These are phyloP conservation scores for Sarcophaga rosellei DNA, from an alignment of 2,888 invertebrate genomes.

Conservation along the genomic window DNA sequence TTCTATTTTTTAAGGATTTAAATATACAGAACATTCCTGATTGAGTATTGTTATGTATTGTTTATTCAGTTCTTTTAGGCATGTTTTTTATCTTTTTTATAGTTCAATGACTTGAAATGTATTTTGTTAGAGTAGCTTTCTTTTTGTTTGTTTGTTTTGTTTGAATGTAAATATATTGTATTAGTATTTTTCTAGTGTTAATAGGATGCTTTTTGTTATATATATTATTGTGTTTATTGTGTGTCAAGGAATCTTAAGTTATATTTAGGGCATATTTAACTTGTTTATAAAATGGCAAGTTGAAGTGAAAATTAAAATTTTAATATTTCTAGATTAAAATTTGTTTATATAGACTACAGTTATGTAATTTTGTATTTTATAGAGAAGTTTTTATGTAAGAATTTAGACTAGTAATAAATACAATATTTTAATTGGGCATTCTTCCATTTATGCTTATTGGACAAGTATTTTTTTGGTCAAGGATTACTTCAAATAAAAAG, in stretches of 20 bases:
- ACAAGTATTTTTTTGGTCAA: no score
- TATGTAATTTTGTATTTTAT: background rate
- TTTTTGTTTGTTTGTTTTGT: background rate
- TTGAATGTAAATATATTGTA: constrained; percentile 34
- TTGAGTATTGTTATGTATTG: constrained; percentile 19
- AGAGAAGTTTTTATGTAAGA: background rate
- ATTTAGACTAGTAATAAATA: constrained; percentile 33
- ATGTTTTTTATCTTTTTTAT: constrained; percentile 2
- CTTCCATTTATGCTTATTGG: no score
- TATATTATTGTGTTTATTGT: constrained; percentile 61
- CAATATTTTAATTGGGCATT: no score
- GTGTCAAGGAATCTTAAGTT: constrained; percentile 64
- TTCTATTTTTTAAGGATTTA: constrained; percentile 4
- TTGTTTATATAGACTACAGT: background rate
- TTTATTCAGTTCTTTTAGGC: constrained; percentile 27
- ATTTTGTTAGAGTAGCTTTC: constrained; percentile 27
- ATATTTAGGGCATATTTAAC: constrained; percentile 42
- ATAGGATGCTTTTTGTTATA: constrained; percentile 56
- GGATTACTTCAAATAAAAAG: no score
- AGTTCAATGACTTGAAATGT: constrained; percentile 25
- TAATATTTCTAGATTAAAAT: background rate
- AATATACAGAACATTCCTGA: constrained; percentile 43
- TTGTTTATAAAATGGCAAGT: constrained; percentile 34
- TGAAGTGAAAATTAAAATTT: constrained; percentile 11
- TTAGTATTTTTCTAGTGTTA: constrained; percentile 35